A percentile compares a stretch with the other conserved stretches of the same genome.
phyloP scores from a whole-genome alignment of 2,113 vertebrate genomes.

The Cephalopholis sonnerati region DNA sequence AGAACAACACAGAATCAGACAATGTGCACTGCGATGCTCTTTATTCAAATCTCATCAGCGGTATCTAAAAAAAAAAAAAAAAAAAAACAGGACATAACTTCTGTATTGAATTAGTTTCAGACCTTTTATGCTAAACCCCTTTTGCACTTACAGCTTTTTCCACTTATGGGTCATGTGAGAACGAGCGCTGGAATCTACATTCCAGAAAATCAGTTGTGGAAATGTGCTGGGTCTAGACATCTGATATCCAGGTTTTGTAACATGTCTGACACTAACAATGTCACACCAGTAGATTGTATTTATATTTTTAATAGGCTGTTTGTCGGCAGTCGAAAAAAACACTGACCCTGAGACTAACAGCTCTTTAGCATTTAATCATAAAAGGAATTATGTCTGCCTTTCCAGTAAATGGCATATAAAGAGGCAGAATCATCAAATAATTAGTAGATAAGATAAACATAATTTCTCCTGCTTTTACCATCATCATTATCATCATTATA shows the following conservation, averaged over 20 bases:
- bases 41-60: conserved; percentile 33
- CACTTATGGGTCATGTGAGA: conserved; percentile 43
- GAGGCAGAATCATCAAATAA: neutral
- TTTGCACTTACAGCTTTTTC: conserved; percentile 27
- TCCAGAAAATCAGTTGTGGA: conserved; percentile 35
- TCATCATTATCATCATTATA: neutral
- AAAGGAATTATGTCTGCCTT: neutral
- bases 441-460: conserved; percentile 6
- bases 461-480: neutral
- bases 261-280: neutral
- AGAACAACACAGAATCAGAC: conserved; percentile 43
- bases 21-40: conserved; percentile 8
- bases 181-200: conserved; percentile 14
- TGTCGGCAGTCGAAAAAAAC: conserved; percentile 6
- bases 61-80: neutral
- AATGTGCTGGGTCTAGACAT: conserved; percentile 30
- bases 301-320: conserved; percentile 4
- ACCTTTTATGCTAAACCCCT: conserved; percentile 27
- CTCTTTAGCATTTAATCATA: neutral
- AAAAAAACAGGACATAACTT: conserved; percentile 3
- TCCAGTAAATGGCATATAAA: neutral
- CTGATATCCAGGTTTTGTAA: conserved; percentile 32
- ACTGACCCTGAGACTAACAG: conserved; percentile 17
- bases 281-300: conserved; percentile 1
- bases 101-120: conserved; percentile 27